A percentile compares a stretch with the other conserved stretches of the same genome.
phyloP scores from a whole-genome alignment of 2,113 vertebrate species.

The Gallinago undulata region DNA sequence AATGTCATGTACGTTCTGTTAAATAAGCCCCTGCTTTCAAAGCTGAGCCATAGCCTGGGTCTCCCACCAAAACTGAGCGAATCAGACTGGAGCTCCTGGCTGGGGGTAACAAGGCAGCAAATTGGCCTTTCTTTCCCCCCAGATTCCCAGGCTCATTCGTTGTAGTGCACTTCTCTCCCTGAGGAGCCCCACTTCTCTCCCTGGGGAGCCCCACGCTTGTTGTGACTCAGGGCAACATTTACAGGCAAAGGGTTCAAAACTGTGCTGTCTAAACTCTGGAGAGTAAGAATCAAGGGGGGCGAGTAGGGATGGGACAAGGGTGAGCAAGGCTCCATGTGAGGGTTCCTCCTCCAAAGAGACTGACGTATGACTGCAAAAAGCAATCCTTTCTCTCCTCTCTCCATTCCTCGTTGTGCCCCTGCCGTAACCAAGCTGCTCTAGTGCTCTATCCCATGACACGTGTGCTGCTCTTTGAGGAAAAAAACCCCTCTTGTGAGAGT shows the following conservation, averaged over 20 bases:
- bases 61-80: fast-evolving
- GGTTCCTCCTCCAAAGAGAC: background rate
- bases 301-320: fast-evolving
- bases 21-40: background rate
- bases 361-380: background rate
- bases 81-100: background rate
- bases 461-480: background rate
- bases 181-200: background rate
- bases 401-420: fast-evolving
- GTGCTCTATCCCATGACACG: background rate
- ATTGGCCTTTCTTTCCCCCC: background rate
- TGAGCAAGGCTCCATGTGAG: background rate
- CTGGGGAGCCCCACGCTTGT: too few relatives aligned
- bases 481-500: background rate
- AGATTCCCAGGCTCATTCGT: background rate
- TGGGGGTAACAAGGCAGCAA: background rate
- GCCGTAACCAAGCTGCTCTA: background rate
- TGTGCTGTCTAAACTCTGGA: background rate
- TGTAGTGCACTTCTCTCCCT: background rate
- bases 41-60: background rate
- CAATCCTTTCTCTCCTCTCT: background rate
- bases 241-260: background rate
- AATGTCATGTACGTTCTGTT: background rate
- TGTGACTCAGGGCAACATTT: background rate
- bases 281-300: background rate